These are phyloP conservation scores for Oreochromis spilurus DNA, from an alignment of 2,113 vertebrate species.

Conservation along the genomic window DNA sequence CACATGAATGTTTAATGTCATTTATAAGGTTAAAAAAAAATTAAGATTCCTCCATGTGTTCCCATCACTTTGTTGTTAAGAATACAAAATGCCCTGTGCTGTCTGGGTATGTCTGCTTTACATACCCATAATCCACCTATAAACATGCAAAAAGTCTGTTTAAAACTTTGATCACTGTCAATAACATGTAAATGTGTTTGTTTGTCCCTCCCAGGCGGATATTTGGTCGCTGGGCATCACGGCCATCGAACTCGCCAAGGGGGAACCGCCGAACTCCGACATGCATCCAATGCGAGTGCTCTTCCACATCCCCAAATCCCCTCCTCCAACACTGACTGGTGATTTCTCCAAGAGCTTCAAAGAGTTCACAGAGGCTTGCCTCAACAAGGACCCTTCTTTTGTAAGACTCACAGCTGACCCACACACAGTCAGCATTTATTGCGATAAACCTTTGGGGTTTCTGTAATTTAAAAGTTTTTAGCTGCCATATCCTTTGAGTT, in stretches of 20 bases:
- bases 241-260: constrained; percentile 90
- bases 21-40: neutral
- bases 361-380: constrained; percentile 88
- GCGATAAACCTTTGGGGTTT: neutral
- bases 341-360: constrained; percentile 92
- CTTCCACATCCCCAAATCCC: constrained; percentile 91
- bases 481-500: neutral
- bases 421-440: neutral
- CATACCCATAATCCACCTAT: neutral
- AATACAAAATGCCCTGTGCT: neutral
- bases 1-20: neutral
- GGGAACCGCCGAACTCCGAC: constrained; percentile 89
- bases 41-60: neutral
- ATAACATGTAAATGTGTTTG: neutral
- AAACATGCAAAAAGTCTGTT: neutral
- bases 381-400: constrained; percentile 90
- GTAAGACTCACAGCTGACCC: constrained; percentile 71
- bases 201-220: constrained; percentile 75
- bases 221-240: constrained; percentile 94
- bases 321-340: constrained; percentile 82
- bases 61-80: neutral
- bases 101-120: neutral
- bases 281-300: constrained; percentile 93
- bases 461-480: neutral
- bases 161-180: neutral